A percentile compares a stretch with the other conserved stretches of the same genome.
These are phyloP conservation scores for Branchellion lobata DNA, from an alignment of 2,888 invertebrate genomes.

Conservation along the genomic window DNA sequence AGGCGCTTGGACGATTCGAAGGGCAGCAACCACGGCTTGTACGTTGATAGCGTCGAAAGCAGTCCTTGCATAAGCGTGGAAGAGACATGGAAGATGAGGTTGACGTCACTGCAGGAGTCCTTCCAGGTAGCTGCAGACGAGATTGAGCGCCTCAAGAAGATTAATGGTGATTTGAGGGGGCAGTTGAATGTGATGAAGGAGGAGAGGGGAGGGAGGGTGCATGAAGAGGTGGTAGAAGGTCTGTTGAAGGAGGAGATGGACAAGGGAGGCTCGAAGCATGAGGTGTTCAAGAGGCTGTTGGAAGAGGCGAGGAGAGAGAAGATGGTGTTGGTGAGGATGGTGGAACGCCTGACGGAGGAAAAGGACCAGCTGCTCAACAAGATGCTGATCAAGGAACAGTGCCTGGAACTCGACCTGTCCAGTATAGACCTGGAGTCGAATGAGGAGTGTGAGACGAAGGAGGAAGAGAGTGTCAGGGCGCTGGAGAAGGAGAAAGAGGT, in stretches of 20 bases:
- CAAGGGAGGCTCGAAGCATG: background rate
- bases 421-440: slow-evolving; percentile 30
- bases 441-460: background rate
- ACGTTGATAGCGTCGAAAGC: background rate
- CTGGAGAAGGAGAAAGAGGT: slow-evolving; percentile 46
- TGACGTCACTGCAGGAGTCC: slow-evolving; percentile 25
- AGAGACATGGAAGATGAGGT: slow-evolving; percentile 35
- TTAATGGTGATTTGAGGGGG: background rate
- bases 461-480: slow-evolving; percentile 28
- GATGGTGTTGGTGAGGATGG: slow-evolving; percentile 42
- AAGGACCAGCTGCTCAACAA: slow-evolving; percentile 43
- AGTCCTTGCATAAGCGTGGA: background rate
- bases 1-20: slow-evolving; percentile 1
- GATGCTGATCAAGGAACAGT: slow-evolving; percentile 30
- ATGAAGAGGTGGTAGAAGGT: background rate
- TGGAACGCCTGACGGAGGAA: slow-evolving; percentile 44
- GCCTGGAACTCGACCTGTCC: slow-evolving; percentile 39
- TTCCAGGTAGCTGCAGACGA: background rate
- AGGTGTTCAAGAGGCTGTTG: background rate
- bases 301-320: slow-evolving; percentile 30
- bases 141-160: background rate
- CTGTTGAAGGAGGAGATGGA: too few relatives aligned
- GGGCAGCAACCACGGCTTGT: background rate
- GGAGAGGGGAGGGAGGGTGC: background rate
- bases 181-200: background rate